phyloP scores from a whole-genome alignment of 2,113 vertebrate species.

The Tragelaphus scriptus region DNA sequence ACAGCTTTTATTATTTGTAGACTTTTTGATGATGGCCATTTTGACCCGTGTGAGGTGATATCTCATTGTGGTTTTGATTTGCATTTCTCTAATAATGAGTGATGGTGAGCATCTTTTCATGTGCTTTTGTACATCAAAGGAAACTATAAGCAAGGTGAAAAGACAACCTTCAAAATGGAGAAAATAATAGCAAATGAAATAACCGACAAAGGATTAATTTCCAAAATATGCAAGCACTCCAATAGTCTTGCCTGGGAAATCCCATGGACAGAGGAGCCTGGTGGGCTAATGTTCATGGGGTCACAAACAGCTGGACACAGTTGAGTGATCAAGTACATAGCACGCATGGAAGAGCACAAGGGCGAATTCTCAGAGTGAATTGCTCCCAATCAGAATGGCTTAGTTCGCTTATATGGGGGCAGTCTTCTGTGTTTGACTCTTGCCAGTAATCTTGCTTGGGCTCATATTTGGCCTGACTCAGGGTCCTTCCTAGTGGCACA shows the following conservation, averaged over 20 bases:
- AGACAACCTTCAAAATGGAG: not conserved
- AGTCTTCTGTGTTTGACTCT: not conserved
- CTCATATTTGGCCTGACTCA: not conserved
- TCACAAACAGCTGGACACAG: not conserved
- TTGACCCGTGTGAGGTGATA: accelerated
- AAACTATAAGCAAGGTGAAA: not conserved
- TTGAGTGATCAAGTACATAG: not conserved
- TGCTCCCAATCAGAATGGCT: not conserved
- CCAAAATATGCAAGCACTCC: not conserved
- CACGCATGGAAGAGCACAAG: not conserved
- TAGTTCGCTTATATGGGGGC: not conserved
- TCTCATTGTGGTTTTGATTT: not conserved
- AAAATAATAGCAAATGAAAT: not conserved
- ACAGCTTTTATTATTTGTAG: not conserved
- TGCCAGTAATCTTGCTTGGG: not conserved
- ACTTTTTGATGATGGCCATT: not conserved
- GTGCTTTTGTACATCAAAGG: not conserved
- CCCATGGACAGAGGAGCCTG: not conserved
- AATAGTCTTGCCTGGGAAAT: not conserved
- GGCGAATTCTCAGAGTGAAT: not conserved
- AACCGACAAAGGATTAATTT: not conserved
- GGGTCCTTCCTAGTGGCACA: not conserved
- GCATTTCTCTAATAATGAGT: not conserved
- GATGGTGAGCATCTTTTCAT: not conserved
- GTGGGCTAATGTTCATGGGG: not conserved